Evolutionary conservation across 2,888 invertebrate genomes (phyloP).

Genomic region (Merodon equestris): DNA sequence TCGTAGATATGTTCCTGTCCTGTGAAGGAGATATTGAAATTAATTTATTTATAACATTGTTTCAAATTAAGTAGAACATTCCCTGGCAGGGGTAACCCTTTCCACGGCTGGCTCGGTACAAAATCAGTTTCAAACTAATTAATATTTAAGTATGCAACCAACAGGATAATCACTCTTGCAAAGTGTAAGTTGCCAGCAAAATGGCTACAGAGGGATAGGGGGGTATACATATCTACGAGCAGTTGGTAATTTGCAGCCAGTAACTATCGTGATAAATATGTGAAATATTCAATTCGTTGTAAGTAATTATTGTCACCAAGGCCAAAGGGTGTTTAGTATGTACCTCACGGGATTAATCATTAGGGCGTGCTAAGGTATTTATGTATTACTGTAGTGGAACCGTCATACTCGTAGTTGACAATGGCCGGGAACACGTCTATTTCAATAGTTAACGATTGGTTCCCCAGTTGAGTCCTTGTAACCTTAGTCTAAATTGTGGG

Average conservation of each 20-base stretch:
- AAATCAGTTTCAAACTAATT: conserved; percentile 34
- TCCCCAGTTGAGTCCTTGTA: too few species aligned
- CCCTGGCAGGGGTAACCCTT: background rate
- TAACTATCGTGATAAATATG: conserved; percentile 18
- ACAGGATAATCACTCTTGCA: conserved; percentile 38
- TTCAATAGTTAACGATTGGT: too few species aligned
- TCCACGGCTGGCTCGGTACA: conserved; percentile 31
- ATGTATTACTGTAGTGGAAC: conserved; percentile 44
- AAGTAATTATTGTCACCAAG: conserved; percentile 66
- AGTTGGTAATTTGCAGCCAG: background rate
- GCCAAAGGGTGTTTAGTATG: conserved; percentile 30
- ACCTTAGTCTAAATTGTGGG: too few species aligned
- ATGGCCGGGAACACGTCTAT: too few species aligned
- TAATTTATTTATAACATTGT: conserved; percentile 36
- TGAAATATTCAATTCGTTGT: conserved; percentile 55
- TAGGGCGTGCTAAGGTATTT: conserved; percentile 61
- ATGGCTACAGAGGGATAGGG: background rate
- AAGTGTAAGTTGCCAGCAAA: conserved; percentile 16
- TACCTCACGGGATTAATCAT: conserved; percentile 67
- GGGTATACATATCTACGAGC: conserved; percentile 10
- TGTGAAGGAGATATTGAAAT: conserved; percentile 30
- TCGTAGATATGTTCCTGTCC: too few species aligned
- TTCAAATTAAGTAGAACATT: conserved; percentile 1
- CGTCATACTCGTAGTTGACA: conserved; percentile 16
- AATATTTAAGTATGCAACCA: conserved; percentile 51